Evolutionary conservation across 2,888 invertebrate species (phyloP).

Genomic region (Hyles lineata): DNA sequence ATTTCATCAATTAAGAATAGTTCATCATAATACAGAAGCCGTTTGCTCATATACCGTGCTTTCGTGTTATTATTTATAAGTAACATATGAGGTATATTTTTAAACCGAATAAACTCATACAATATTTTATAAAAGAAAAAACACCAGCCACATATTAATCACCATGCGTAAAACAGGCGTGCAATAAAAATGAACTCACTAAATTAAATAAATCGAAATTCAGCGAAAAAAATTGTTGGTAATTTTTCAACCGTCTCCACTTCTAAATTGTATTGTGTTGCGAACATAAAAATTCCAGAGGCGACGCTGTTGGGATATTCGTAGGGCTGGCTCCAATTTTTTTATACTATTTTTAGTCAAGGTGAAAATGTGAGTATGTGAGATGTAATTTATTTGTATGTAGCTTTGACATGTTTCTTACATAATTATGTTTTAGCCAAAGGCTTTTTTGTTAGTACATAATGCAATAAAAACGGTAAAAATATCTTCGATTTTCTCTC

Average conservation of each 20-base stretch:
- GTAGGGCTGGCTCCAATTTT: conserved; percentile 6
- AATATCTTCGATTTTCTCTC: too few species aligned
- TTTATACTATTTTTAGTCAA: background rate
- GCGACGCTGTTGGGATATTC: background rate
- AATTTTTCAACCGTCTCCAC: conserved; percentile 33
- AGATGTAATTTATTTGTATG: too few species aligned
- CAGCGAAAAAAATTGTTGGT: conserved; percentile 30
- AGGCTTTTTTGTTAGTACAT: too few species aligned
- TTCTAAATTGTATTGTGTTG: conserved; percentile 45
- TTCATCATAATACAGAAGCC: too few species aligned
- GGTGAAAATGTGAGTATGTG: too few species aligned
- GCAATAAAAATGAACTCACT: conserved; percentile 15
- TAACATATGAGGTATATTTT: too few species aligned
- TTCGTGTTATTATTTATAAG: too few species aligned
- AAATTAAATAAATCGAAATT: conserved; percentile 25
- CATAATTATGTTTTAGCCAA: too few species aligned
- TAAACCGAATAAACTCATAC: background rate
- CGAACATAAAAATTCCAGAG: conserved; percentile 53
- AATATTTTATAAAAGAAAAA: background rate
- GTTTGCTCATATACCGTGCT: too few species aligned
- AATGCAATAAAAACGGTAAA: too few species aligned
- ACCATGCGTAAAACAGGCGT: background rate
- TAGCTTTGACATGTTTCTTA: too few species aligned
- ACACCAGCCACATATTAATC: background rate
- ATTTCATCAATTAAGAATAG: too few species aligned